Evolutionary conservation across 1,140 invertebrate species (phyloP).

Genomic region (Psix sp.): DNA sequence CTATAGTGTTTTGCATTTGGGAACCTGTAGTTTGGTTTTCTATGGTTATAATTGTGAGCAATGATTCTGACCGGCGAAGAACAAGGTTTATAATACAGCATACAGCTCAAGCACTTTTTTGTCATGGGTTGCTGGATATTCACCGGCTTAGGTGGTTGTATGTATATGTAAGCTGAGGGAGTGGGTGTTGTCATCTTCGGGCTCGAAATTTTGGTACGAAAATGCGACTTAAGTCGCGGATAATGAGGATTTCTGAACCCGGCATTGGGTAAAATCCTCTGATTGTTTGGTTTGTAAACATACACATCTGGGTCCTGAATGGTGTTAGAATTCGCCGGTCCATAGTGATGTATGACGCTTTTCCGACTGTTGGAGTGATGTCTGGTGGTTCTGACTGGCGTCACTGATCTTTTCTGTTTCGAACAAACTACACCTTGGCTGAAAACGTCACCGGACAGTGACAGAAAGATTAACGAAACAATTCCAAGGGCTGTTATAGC

Average conservation of each 20-base stretch:
- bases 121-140: conserved; percentile 51
- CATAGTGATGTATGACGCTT: conserved; percentile 3
- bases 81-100: conserved; percentile 72
- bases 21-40: conserved; percentile 63
- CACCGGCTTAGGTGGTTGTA: conserved; percentile 63
- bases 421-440: conserved; percentile 8
- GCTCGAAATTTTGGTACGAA: not conserved
- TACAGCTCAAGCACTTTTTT: conserved; percentile 71
- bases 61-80: conserved; percentile 60
- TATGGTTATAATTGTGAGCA: conserved; percentile 64
- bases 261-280: conserved; percentile 2
- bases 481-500: conserved; percentile 49
- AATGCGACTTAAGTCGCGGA: conserved; percentile 1
- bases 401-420: not conserved
- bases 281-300: conserved; percentile 25
- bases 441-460: not conserved
- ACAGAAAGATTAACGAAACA: conserved; percentile 54
- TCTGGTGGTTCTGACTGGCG: not conserved
- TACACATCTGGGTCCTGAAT: conserved; percentile 40
- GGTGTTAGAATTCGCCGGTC: conserved; percentile 7
- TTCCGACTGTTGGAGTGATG: conserved; percentile 5
- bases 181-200: conserved; percentile 31
- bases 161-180: conserved; percentile 73
- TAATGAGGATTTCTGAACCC: not conserved
- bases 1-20: conserved; percentile 67